Percentiles rank a stretch among this genome's conserved stretches.
Evolutionary conservation across 2,888 invertebrate species (phyloP).

Genomic region (Zele albiditarsus): DNA sequence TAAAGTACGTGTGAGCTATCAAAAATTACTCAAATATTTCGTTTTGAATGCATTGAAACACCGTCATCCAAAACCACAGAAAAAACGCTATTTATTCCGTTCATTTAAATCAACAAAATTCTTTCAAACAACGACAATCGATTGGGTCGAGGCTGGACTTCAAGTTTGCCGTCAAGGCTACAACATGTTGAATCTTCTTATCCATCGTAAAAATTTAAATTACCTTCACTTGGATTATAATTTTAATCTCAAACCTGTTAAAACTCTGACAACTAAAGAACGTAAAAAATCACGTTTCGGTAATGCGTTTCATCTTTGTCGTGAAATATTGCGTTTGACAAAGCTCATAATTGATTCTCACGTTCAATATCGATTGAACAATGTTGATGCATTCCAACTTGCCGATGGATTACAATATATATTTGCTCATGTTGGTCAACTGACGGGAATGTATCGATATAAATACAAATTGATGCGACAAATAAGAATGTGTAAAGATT

Average conservation of each 20-base stretch:
- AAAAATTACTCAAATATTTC: conserved; percentile 98
- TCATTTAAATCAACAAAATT: conserved; percentile 99
- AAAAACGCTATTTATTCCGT: conserved; percentile 97
- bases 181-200: conserved; percentile 99
- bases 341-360: conserved; percentile 99
- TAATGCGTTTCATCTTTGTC: conserved; percentile 98
- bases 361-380: conserved; percentile 98
- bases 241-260: conserved; percentile 99
- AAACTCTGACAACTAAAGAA: conserved; percentile 99
- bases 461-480: conserved; percentile 99
- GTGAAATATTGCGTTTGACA: conserved; percentile 98
- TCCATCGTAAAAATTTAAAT: conserved; percentile 99
- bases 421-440: conserved; percentile 98
- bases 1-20: conserved; percentile 99
- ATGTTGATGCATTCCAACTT: conserved; percentile 98
- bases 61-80: conserved; percentile 97
- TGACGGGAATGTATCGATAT: conserved; percentile 99
- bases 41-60: conserved; percentile 98
- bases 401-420: conserved; percentile 99
- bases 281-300: conserved; percentile 98
- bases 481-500: conserved; percentile 99
- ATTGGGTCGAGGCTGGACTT: conserved; percentile 99
- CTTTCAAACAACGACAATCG: conserved; percentile 99
- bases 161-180: conserved; percentile 99
- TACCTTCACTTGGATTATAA: conserved; percentile 99